These are phyloP conservation scores for Apotomis betuletana DNA, from an alignment of 2,888 invertebrate species.

Conservation along the genomic window DNA sequence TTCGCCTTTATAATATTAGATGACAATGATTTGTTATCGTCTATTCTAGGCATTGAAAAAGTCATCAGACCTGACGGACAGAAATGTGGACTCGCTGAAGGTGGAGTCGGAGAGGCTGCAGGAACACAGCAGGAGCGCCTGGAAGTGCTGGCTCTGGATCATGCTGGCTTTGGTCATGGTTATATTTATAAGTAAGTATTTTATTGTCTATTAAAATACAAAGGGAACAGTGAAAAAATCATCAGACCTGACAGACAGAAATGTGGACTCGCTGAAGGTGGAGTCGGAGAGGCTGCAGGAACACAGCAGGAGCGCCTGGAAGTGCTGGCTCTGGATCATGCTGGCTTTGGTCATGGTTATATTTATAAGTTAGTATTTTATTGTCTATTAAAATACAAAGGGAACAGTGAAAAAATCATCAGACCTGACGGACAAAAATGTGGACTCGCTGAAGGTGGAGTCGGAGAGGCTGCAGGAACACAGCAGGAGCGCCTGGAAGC, in stretches of 20 bases:
- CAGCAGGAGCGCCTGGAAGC: conserved; percentile 94
- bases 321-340: conserved; percentile 98
- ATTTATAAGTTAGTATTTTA: conserved; percentile 90
- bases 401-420: conserved; percentile 86
- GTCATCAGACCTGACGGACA: conserved; percentile 90
- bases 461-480: conserved; percentile 92
- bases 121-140: conserved; percentile 93
- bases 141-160: conserved; percentile 98
- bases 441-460: conserved; percentile 89
- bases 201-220: too few relatives aligned
- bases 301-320: conserved; percentile 94
- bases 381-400: too few relatives aligned
- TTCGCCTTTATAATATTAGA: too few relatives aligned
- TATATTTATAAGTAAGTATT: conserved; percentile 92
- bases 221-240: conserved; percentile 85
- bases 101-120: conserved; percentile 92
- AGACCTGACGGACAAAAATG: conserved; percentile 90
- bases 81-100: conserved; percentile 89
- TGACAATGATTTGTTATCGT: not conserved
- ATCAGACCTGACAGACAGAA: conserved; percentile 90
- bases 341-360: conserved; percentile 91
- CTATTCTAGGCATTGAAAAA: conserved; percentile 85
- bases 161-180: conserved; percentile 93
- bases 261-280: conserved; percentile 88
- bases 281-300: conserved; percentile 93